Base-by-base conservation (phyloP, 2,888 invertebrate species). In the Catonia carolina region DNA sequence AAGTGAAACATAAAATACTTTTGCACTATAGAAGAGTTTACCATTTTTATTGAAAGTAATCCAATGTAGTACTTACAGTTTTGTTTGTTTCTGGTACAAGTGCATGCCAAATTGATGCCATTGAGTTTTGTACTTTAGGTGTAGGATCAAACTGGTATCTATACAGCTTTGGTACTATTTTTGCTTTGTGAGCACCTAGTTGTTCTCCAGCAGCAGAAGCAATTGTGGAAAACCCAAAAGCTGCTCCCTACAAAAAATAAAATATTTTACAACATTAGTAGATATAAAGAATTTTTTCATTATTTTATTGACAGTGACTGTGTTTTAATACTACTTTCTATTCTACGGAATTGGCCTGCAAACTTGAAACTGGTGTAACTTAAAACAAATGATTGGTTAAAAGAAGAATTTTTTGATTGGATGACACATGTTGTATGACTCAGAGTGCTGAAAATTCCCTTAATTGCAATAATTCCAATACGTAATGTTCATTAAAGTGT, bases 21-120 rank as follows among this genome's bases (percentile, higher is more conserved):
- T n/a, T n/a, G n/a, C n/a, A n/a, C n/a, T n/a, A n/a, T n/a, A n/a
- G n/a, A n/a, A n/a, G n/a, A n/a, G n/a, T n/a, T n/a, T n/a, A n/a
- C n/a, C n/a, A n/a, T n/a, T n/a, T n/a, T n/a, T n/a, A n/a, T n/a
- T n/a, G n/a, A n/a, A n/a, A n/a, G n/a, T n/a, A n/a, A n/a, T n/a
- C n/a, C n/a, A n/a, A n/a, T n/a, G n/a, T n/a, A 6, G 6, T 6
- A 20, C 53, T 57, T 55, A 92, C 89, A 49, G 86, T 86, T 71
- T 89, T 89, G 67, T 85, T 85, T 2, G 89, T 86, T 68, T 91
- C 90, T 14, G 82, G 81, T 8, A 96, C 93, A 49, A 97, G 79
- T 12, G 89, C 86, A 63, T 87, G 85, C 96, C 96, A 97, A 67
- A 97, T 96, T 67, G 88, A 86, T 51, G 86, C 81, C 94, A 97